Percentiles rank a stretch among this genome's conserved stretches.
Evolutionary conservation across 1,140 invertebrate species (phyloP).

Genomic region (Zaprionus ornatus): DNA sequence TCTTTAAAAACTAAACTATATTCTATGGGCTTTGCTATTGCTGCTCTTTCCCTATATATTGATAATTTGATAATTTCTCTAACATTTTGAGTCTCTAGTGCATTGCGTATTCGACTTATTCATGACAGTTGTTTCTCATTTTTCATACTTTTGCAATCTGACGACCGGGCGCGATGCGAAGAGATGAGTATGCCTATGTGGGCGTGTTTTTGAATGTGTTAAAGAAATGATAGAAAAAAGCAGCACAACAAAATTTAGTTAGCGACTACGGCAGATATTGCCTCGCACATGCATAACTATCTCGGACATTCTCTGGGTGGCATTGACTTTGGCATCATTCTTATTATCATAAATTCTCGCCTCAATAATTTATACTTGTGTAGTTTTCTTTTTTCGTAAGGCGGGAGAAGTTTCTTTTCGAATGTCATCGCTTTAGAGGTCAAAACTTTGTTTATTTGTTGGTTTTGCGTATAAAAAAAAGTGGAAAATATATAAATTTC

Average conservation of each 20-base stretch:
- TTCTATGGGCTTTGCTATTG: too few relatives aligned
- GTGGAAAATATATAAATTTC: neutral
- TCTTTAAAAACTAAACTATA: too few relatives aligned
- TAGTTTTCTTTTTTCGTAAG: constrained; percentile 14
- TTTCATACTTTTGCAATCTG: constrained; percentile 45
- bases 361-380: constrained; percentile 32
- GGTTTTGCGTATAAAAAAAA: neutral
- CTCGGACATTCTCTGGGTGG: constrained; percentile 41
- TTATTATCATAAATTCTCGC: constrained; percentile 48
- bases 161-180: constrained; percentile 53
- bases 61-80: neutral
- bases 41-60: neutral
- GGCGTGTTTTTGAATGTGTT: constrained; percentile 41
- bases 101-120: neutral
- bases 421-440: constrained; percentile 23
- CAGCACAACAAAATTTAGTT: constrained; percentile 58
- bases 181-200: constrained; percentile 5
- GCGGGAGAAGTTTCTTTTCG: constrained; percentile 9
- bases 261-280: constrained; percentile 45
- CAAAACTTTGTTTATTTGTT: constrained; percentile 10
- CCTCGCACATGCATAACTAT: constrained; percentile 36
- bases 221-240: constrained; percentile 72
- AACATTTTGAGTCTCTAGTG: neutral
- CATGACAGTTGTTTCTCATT: constrained; percentile 23
- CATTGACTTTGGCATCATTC: constrained; percentile 62